Conservation (phyloP, 2,888 invertebrate species). For the Empis livida region DNA sequence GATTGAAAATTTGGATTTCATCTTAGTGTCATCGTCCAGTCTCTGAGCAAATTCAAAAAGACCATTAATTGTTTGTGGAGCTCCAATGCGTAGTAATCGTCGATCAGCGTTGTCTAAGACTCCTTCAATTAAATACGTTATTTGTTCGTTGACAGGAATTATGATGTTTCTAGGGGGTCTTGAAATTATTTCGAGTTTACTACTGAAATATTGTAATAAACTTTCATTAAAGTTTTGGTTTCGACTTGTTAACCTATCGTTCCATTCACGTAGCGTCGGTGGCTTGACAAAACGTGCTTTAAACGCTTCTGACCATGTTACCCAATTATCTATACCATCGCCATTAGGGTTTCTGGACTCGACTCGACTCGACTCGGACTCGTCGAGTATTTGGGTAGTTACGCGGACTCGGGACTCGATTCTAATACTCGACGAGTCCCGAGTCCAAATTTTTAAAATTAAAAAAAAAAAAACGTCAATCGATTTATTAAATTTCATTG, state of each 20-base stretch:
- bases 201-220: neutral
- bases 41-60: neutral
- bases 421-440: no score
- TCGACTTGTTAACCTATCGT: neutral
- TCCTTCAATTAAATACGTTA: neutral
- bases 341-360: no score
- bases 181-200: neutral
- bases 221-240: neutral
- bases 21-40: neutral
- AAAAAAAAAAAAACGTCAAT: no score
- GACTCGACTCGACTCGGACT: no score
- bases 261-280: neutral
- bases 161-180: neutral
- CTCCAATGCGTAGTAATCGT: neutral
- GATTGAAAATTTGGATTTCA: no score
- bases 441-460: no score
- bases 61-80: neutral
- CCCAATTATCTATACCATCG: neutral
- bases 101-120: neutral
- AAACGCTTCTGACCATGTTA: neutral
- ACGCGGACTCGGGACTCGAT: no score
- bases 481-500: no score
- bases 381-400: no score
- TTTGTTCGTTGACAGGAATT: neutral
- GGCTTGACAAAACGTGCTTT: neutral